Base-by-base conservation (phyloP, 92 coral and sea anemone genomes). In the Porites evermanni region DNA sequence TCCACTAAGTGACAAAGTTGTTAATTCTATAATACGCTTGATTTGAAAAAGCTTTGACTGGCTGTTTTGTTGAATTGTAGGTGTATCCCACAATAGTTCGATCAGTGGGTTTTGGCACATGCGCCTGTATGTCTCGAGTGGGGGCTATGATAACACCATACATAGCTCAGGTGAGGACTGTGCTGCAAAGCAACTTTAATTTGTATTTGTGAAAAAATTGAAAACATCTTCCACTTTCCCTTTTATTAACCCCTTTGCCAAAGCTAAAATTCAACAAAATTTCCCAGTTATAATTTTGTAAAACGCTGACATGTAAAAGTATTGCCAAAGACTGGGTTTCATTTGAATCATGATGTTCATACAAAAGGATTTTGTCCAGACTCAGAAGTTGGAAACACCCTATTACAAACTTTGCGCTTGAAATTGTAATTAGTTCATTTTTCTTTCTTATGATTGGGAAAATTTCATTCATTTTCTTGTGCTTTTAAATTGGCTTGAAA, bases 41-140 rank as follows among this genome's bases (percentile, higher is more conserved):
- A 38, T 38, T 38, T 3, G 6, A 38, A 38, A 38, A 38, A 38
- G 47, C 47, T 38, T 38, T 38, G 47, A 38, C 47, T 38, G 47
- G 47, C 47, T 56, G 7, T 68, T 7, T 65, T 38, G 20, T 78
- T 65, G 20, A 8, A 26, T 56, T 74, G 11, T 56, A 90, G 93
- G 93, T 90, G 66, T 90, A 90, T 72, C 93, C 93, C 24, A 90
- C 93, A 68, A 76, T 79, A 52, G 74, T 90, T 18, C 93, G 93
- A 9, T 87, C 89, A 51, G 26, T 90, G 64, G 93, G 93, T 20
- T 69, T 90, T 20, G 93, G 93, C 5, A 66, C 74, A n/a, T 64
- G 87, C 74, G 63, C 69, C 20, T 74, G 84, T 8, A 79, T 86
- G 90, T 77, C 87, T 50, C 84, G 93, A 66, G 69, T 86, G n/a